These are phyloP conservation scores for Struthio camelus DNA, from an alignment of 2,113 vertebrate species.

Conservation along the genomic window DNA sequence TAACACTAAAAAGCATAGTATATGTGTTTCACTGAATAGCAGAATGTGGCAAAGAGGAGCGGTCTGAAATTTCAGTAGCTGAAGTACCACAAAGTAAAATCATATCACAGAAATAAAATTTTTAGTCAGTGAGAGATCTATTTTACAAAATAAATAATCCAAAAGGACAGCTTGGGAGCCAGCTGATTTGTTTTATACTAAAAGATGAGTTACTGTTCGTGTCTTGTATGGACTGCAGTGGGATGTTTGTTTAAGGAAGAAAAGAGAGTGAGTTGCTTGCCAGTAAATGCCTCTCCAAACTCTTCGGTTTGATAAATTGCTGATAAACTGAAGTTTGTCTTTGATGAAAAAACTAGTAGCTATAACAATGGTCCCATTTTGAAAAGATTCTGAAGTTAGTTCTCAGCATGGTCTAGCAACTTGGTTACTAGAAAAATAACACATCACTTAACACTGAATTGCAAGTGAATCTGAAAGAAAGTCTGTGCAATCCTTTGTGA, in stretches of 20 bases:
- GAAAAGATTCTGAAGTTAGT: neutral
- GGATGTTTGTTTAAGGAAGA: neutral
- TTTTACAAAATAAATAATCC: neutral
- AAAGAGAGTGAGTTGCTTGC: neutral
- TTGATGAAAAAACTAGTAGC: neutral
- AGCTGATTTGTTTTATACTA: neutral
- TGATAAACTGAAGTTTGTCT: neutral
- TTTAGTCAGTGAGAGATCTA: neutral
- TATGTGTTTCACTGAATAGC: neutral
- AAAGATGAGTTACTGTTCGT: neutral
- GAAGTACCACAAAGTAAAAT: neutral
- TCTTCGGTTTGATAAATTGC: neutral
- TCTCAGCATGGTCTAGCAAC: neutral
- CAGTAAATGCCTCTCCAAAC: neutral
- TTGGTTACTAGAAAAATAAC: neutral
- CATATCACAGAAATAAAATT: neutral
- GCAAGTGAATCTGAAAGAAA: conserved; percentile 15
- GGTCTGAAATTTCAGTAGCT: neutral
- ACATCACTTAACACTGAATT: neutral
- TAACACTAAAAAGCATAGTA: accelerated
- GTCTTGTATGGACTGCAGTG: neutral
- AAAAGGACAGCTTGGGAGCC: neutral
- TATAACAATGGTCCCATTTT: neutral
- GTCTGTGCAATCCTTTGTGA: neutral
- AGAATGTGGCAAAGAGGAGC: neutral